A percentile compares a stretch with the other conserved stretches of the same genome.
Conservation (phyloP, 2,113 vertebrate genomes). For the Sinocyclocheilus anshuiensis region DNA sequence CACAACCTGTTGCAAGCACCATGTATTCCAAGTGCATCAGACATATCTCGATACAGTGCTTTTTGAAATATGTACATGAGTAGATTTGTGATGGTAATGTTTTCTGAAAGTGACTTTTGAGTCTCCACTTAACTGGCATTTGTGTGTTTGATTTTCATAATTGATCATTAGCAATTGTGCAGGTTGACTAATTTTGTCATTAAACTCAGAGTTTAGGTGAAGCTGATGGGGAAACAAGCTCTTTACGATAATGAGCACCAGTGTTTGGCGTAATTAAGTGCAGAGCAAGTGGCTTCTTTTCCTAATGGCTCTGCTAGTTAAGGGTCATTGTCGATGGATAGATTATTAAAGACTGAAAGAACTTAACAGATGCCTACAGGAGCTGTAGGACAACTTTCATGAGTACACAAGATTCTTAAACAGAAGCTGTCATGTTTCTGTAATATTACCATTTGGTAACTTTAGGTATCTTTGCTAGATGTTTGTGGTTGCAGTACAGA, state of each 20-base stretch:
- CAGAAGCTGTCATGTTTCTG: neutral
- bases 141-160: slow-evolving; percentile 25
- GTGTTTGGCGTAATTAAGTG: slow-evolving; percentile 63
- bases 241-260: slow-evolving; percentile 62
- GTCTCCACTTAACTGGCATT: neutral
- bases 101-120: neutral
- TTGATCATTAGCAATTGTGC: slow-evolving; percentile 23
- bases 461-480: neutral
- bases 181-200: slow-evolving; percentile 1
- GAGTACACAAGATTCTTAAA: neutral
- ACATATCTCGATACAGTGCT: neutral
- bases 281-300: slow-evolving; percentile 54
- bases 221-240: slow-evolving; percentile 33
- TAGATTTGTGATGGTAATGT: neutral
- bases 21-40: neutral
- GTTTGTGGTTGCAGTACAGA: neutral
- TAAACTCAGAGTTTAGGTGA: slow-evolving; percentile 23
- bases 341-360: slow-evolving; percentile 32
- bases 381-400: neutral
- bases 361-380: neutral
- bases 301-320: slow-evolving; percentile 67
- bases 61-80: neutral
- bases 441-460: neutral
- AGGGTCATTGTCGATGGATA: slow-evolving; percentile 55
- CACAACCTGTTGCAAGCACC: neutral